Conservation (phyloP, 2,113 vertebrate species). For the Micronycteris hirsuta region DNA sequence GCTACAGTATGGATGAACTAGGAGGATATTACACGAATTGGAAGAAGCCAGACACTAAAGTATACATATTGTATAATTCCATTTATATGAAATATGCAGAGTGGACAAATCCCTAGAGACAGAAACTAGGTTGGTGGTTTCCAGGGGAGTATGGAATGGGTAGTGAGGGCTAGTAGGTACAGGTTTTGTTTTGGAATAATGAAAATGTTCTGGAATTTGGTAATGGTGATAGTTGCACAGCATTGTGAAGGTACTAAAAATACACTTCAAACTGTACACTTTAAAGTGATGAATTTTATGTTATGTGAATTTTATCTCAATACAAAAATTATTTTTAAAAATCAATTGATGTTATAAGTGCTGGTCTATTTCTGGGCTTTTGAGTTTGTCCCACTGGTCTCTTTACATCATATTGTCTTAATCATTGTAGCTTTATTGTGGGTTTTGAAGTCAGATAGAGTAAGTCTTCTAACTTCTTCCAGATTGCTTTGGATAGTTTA, state of each 20-base stretch:
- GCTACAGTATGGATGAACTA: background rate
- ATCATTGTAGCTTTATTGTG: background rate
- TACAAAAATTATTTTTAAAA: background rate
- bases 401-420: background rate
- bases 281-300: background rate
- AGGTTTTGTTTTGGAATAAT: background rate
- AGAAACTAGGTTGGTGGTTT: background rate
- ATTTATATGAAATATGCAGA: background rate
- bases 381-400: background rate
- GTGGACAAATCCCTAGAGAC: background rate
- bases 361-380: background rate
- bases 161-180: background rate
- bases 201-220: background rate
- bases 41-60: background rate
- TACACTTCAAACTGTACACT: background rate
- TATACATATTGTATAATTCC: background rate
- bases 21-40: background rate
- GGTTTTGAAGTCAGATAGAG: background rate
- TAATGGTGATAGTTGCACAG: background rate
- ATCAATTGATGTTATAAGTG: background rate
- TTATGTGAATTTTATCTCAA: background rate
- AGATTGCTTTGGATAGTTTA: background rate
- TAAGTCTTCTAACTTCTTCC: background rate
- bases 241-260: background rate
- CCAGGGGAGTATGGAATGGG: background rate